Evolutionary conservation across 2,888 invertebrate species (phyloP), one percentile per base, ranked within the genome.

Genomic region (Ptilodon capucinus): DNA sequence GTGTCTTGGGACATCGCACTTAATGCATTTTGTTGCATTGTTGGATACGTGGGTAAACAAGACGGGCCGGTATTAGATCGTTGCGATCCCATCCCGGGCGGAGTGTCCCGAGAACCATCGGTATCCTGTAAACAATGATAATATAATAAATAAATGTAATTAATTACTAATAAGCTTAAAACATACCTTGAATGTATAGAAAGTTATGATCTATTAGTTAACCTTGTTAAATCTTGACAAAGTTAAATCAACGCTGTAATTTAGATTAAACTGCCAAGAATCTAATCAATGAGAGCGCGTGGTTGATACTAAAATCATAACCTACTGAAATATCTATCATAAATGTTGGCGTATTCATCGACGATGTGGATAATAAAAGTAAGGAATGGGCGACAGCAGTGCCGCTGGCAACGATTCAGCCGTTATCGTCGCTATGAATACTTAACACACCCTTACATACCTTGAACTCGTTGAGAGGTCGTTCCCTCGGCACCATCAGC

Each of bases 401-500:
- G 60, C 48, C 64, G 64, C 70, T 79, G 79, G 79, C 83, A 80
- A 60, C 71, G 74, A 68, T 73, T 79, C 76, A 78, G 72, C 74
- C 76, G 71, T 81, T 83, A 83, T 80, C 76, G 68, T 61, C 57
- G 64, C 74, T 73, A 79, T 84, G 82, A 83, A 79, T 77, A 76
- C 60, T 72, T 73, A 73, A 76, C 61, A 51, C 41, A 35, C 39
- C 18, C 35, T 13, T 54, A 52, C 73, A 51, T 84, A 89, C 91
- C 86, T 81, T 92, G 78, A 77, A 90, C 78, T 84, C 93, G 85
- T 69, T 89, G 79, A 77, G 86, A 61, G 93, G 77, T 74, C 92
- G 92, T 74, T 94, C 94, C 65, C 93, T 90, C 71, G 94, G 94
- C 54, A 93, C 93, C 86, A 94, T 87, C 65, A 94, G 84, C 79